Base-by-base conservation (phyloP, 2,888 invertebrate species). In the Lobophora halterata region DNA sequence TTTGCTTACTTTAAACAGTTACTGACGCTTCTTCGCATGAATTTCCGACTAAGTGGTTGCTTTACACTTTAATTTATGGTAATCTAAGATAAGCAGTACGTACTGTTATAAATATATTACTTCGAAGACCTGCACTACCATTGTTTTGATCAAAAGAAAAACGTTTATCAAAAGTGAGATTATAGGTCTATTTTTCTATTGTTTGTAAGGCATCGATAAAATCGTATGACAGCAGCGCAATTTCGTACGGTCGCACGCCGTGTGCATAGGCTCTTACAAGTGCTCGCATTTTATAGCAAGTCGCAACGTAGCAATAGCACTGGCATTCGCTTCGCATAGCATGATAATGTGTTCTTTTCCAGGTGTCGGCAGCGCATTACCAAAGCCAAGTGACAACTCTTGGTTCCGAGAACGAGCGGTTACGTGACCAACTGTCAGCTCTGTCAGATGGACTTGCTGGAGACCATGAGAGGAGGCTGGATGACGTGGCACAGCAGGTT, bases 401-500 rank as follows among this genome's bases (percentile, higher is more conserved):
- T 63, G 90, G 90, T 53, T 83, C 90, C 43, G 93, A 93, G 75
- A 92, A 93, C 82, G 91, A 91, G 58, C 88, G 92, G 32, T 88
- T 93, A 49, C 89, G 91, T 18, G 87, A 89, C 30, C 91, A 92
- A 67, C 73, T 92, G 34, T 66, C 71, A 47, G 79, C 71, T 47
- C 60, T 76, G 46, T 69, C 83, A 0, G 71, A 68, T 5, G 73
- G 76, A 1, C 65, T 76, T 61, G 69, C 85, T 75, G 52, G 91
- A 47, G 94, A 95, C 62, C 95, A 95, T 79, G 94, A 95, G 81
- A 83, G 91, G 61, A 90, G 95, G 74, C 80, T 95, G 63, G 93
- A 95, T 82, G 93, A 95, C 80, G 93, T 95, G 49, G 95, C 94
- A 45, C 93, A 93, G 75, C 93, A 93, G 71, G 93, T 94, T 52